Percentiles rank a stretch among this genome's conserved stretches.
Evolutionary conservation across 2,113 vertebrate species (phyloP).

Genomic region (Pygoscelis antarcticus): DNA sequence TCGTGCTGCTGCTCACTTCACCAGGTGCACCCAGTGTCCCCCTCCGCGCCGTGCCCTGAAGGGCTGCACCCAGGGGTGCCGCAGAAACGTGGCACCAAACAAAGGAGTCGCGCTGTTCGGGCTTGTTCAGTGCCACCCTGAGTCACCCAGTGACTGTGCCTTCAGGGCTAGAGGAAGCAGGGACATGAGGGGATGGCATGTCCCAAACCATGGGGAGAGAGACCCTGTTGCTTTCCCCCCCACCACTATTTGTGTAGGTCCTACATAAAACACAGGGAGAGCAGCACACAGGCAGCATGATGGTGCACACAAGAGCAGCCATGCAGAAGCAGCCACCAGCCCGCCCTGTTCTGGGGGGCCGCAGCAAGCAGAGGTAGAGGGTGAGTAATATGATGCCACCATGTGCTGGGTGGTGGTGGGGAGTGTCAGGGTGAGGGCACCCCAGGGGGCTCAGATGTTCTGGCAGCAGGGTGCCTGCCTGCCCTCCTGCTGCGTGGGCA

Average conservation of each 20-base stretch:
- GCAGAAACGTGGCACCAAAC: neutral
- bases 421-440: neutral
- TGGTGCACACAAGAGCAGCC: neutral
- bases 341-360: neutral
- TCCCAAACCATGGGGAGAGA: neutral
- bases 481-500: conserved; percentile 83
- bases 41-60: neutral
- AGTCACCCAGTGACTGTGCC: neutral
- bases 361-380: neutral
- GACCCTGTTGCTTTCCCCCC: neutral
- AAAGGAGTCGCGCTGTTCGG: rapidly evolving
- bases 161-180: neutral
- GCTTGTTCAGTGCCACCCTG: neutral
- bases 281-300: rapidly evolving
- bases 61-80: neutral
- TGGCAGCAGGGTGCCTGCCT: conserved; percentile 83
- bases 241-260: neutral
- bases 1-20: rapidly evolving
- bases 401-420: rapidly evolving
- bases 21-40: neutral
- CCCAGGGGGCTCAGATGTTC: conserved; percentile 76
- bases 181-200: neutral
- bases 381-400: rapidly evolving
- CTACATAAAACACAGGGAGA: neutral
- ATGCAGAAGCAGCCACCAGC: neutral